phyloP scores from a whole-genome alignment of 2,888 invertebrate genomes.

The Drosophila kambysellisi region DNA sequence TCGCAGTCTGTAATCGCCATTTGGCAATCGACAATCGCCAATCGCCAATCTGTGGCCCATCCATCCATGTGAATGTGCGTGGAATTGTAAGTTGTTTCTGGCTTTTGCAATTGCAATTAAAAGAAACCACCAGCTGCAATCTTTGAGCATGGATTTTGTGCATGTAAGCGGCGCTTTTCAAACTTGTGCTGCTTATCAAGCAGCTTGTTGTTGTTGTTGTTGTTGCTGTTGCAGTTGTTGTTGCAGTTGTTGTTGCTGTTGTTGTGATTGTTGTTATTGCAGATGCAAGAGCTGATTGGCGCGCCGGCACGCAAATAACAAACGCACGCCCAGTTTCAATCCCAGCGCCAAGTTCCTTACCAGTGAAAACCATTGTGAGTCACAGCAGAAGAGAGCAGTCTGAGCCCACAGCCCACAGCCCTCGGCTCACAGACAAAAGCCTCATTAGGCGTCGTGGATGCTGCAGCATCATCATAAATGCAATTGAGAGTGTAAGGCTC shows the following conservation, averaged over 20 bases:
- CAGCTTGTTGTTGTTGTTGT: constrained; percentile 42
- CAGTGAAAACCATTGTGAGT: constrained; percentile 72
- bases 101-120: constrained; percentile 72
- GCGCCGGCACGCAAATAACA: constrained; percentile 66
- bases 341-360: constrained; percentile 33
- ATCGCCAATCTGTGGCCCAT: constrained; percentile 54
- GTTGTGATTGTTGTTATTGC: constrained; percentile 72
- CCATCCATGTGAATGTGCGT: constrained; percentile 51
- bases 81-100: constrained; percentile 50
- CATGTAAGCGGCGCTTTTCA: constrained; percentile 76
- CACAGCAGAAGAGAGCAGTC: constrained; percentile 42
- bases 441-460: constrained; percentile 71
- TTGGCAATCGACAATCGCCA: constrained; percentile 42
- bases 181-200: constrained; percentile 66
- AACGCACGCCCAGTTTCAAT: constrained; percentile 61
- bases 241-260: constrained; percentile 40
- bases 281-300: constrained; percentile 73
- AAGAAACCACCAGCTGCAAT: constrained; percentile 73
- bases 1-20: constrained; percentile 30
- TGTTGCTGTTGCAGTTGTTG: constrained; percentile 35
- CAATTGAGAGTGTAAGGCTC: constrained; percentile 2
- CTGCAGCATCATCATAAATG: constrained; percentile 40
- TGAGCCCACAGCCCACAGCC: constrained; percentile 36
- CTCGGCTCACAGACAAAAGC: constrained; percentile 70
- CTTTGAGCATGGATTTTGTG: constrained; percentile 75